A percentile compares a stretch with the other conserved stretches of the same genome.
Conservation (phyloP, 2,888 invertebrate species). For the Eilema sororculum region DNA sequence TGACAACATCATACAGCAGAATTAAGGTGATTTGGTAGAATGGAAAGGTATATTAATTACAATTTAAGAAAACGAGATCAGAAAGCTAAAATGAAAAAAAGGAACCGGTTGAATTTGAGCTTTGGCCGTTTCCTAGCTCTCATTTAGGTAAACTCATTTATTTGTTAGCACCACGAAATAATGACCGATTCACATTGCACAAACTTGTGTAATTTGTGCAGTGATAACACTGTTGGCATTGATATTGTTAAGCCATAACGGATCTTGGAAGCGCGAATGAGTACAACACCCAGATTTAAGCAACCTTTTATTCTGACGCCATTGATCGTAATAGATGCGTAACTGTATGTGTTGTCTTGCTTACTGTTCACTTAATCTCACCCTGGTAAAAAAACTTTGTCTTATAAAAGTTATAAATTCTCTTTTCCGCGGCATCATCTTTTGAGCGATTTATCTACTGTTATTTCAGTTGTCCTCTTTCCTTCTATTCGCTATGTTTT, state of each 20-base stretch:
- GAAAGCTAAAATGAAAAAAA: not conserved
- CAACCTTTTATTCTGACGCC: constrained; percentile 55
- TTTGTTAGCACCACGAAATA: not conserved
- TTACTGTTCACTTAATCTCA: not conserved
- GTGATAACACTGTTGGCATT: constrained; percentile 25
- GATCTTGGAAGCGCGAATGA: constrained; percentile 58
- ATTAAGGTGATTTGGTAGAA: not conserved
- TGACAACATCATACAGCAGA: not conserved
- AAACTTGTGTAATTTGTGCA: constrained; percentile 30
- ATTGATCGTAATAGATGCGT: constrained; percentile 46
- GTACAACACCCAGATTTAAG: constrained; percentile 56
- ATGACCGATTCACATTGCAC: constrained; percentile 14
- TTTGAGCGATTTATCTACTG: not conserved
- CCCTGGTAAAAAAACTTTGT: not conserved
- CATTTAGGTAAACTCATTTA: not conserved
- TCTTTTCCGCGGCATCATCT: not conserved
- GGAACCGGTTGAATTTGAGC: not conserved
- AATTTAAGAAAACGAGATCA: not conserved
- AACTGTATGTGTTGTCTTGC: constrained; percentile 9
- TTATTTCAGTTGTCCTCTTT: not conserved
- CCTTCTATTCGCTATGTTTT: not conserved
- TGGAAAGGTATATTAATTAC: not conserved
- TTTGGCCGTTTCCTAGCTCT: not conserved
- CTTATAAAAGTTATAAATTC: not conserved
- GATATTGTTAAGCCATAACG: constrained; percentile 44